Conservation (phyloP, 2,113 vertebrate genomes). For the Myanophis thanlyinensis region DNA sequence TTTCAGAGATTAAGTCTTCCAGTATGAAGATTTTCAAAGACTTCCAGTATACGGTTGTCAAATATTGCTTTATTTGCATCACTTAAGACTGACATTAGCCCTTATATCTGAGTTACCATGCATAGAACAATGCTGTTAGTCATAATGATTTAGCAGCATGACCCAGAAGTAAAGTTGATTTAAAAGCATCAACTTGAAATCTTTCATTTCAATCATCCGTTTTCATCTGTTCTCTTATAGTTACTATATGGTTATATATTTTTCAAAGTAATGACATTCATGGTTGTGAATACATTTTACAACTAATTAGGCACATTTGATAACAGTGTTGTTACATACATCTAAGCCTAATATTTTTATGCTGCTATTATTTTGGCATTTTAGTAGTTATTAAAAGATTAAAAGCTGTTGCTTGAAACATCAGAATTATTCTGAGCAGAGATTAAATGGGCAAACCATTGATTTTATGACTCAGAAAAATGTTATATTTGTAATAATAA, state of each 20-base stretch:
- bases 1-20: neutral
- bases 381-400: neutral
- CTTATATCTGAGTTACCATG: neutral
- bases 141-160: neutral
- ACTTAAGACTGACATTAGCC: neutral
- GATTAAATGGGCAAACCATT: neutral
- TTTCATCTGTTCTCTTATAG: neutral
- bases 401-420: neutral
- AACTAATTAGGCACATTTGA: neutral
- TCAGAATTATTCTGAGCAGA: neutral
- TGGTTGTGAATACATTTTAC: neutral
- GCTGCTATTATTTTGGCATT: neutral
- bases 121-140: neutral
- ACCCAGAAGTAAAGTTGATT: slow-evolving; percentile 3
- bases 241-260: neutral
- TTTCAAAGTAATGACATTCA: neutral
- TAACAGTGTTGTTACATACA: neutral
- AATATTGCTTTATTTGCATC: neutral
- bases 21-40: neutral
- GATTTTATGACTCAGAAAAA: neutral
- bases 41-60: neutral
- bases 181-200: neutral
- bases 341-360: neutral
- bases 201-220: slow-evolving; percentile 4
- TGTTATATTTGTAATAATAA: neutral